These are phyloP conservation scores for Drosophila rubida DNA, from an alignment of 2,888 invertebrate genomes.

Conservation along the genomic window DNA sequence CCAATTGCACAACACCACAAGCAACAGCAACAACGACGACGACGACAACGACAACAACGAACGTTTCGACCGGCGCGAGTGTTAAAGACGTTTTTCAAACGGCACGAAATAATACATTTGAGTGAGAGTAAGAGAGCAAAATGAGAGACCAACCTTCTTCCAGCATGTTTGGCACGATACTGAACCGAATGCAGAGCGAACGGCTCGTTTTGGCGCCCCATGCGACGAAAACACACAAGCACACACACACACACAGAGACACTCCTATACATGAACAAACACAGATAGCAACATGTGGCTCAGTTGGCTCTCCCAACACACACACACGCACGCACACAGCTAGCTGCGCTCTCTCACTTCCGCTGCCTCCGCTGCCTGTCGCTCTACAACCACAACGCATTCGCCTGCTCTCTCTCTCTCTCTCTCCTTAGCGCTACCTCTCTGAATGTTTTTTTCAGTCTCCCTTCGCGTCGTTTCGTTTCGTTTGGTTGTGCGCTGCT, in stretches of 20 bases:
- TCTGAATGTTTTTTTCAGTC: constrained; percentile 22
- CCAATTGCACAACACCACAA: constrained; percentile 71
- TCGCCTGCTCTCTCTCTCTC: constrained; percentile 1
- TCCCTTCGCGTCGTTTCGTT: constrained; percentile 19
- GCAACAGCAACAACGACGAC: constrained; percentile 7
- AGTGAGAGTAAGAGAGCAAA: constrained; percentile 25
- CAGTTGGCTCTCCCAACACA: constrained; percentile 39
- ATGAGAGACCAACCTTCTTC: constrained; percentile 82
- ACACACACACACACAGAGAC: constrained; percentile 34
- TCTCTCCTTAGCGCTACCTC: not conserved
- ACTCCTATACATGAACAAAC: constrained; percentile 25
- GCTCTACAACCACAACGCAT: not conserved
- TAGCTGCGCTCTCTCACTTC: constrained; percentile 18
- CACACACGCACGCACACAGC: not conserved
- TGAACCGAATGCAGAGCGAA: constrained; percentile 56
- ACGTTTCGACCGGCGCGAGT: constrained; percentile 48
- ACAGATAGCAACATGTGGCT: constrained; percentile 82
- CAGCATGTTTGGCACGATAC: constrained; percentile 81
- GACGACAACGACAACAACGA: constrained; percentile 16
- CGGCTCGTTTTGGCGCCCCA: constrained; percentile 71
- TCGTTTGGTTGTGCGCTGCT: constrained; percentile 10
- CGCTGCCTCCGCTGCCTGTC: constrained; percentile 6
- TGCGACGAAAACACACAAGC: constrained; percentile 52
- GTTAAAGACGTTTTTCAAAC: constrained; percentile 25
- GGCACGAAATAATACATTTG: constrained; percentile 25